Evolutionary conservation across 2,888 invertebrate genomes (phyloP).

Genomic region (Cheilosia grossa): DNA sequence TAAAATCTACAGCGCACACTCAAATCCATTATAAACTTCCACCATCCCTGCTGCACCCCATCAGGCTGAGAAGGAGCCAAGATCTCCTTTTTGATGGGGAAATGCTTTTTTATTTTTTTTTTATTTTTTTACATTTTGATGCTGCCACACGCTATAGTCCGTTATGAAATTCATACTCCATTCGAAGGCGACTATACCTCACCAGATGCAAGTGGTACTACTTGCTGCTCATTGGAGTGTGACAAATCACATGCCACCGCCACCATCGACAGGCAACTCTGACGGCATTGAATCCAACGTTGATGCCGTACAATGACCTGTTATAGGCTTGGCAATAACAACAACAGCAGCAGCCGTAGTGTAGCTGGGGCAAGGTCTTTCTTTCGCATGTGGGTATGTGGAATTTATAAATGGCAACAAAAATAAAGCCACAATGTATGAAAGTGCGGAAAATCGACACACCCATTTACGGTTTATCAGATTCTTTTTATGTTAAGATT

Average conservation of each 20-base stretch:
- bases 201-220: background rate
- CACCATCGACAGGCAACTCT: conserved; percentile 35
- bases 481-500: conserved; percentile 10
- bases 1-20: conserved; percentile 22
- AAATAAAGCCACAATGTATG: conserved; percentile 32
- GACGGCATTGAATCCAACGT: conserved; percentile 45
- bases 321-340: background rate
- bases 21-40: conserved; percentile 29
- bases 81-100: conserved; percentile 14
- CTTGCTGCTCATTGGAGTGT: conserved; percentile 46
- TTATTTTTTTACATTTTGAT: background rate
- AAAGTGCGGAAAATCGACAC: conserved; percentile 36
- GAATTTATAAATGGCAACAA: conserved; percentile 34
- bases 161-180: conserved; percentile 20
- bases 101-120: background rate
- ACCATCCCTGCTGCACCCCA: background rate
- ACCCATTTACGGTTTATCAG: conserved; percentile 30
- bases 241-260: conserved; percentile 51
- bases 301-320: conserved; percentile 50
- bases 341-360: conserved; percentile 17
- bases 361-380: conserved; percentile 45
- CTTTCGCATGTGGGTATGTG: conserved; percentile 16
- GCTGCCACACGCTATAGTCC: conserved; percentile 28
- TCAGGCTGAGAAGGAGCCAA: background rate
- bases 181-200: conserved; percentile 7